Evolutionary conservation across 2,888 invertebrate species (phyloP).

Genomic region (Ormyrus labotus): DNA sequence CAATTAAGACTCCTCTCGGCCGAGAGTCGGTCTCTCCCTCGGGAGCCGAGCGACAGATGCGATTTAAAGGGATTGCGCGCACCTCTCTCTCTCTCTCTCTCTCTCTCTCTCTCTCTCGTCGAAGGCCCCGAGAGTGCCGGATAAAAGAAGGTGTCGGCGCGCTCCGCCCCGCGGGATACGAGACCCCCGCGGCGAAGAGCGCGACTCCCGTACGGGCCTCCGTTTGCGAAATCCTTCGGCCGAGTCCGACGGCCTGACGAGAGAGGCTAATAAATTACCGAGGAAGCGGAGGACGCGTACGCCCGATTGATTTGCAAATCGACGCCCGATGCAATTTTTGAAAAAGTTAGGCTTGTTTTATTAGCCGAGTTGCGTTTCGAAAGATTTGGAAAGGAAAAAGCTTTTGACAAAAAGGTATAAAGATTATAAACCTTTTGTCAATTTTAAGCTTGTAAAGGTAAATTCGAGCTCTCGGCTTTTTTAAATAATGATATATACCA

Average conservation of each 20-base stretch:
- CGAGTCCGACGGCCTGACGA: background rate
- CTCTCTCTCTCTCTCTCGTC: background rate
- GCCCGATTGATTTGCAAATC: constrained; percentile 53
- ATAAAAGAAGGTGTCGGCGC: constrained; percentile 69
- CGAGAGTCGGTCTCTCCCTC: too few species aligned
- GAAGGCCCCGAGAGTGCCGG: constrained; percentile 21
- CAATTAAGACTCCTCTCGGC: too few species aligned
- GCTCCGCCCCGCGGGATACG: constrained; percentile 73
- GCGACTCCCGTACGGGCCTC: constrained; percentile 74
- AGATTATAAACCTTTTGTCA: too few species aligned
- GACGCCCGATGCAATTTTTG: constrained; percentile 32
- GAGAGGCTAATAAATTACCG: constrained; percentile 43
- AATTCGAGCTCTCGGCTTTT: background rate
- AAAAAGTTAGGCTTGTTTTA: too few species aligned
- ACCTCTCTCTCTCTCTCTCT: constrained; percentile 18
- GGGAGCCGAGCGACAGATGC: constrained; percentile 24
- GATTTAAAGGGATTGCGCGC: constrained; percentile 46
- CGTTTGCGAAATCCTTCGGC: constrained; percentile 65
- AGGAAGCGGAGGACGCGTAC: constrained; percentile 11
- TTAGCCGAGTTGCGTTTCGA: too few species aligned
- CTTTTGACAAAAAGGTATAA: too few species aligned
- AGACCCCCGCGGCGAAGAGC: constrained; percentile 73
- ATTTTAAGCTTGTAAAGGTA: too few species aligned
- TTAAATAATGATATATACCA: background rate
- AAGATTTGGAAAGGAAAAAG: too few species aligned